These are phyloP conservation scores for Phocides pigmalion DNA, from an alignment of 1,140 invertebrate genomes.

Conservation along the genomic window DNA sequence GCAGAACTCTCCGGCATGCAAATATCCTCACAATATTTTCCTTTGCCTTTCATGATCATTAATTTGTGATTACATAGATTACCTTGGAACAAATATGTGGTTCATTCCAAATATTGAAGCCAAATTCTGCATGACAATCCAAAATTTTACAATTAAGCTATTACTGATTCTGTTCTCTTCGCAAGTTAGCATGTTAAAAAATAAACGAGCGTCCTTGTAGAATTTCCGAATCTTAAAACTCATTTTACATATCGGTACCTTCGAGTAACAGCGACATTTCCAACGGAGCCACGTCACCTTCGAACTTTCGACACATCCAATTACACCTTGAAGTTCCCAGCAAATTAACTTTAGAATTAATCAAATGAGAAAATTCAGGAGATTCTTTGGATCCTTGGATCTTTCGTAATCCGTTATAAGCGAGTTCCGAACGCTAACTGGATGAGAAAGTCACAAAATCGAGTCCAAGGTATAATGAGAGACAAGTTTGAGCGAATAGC, in stretches of 20 bases:
- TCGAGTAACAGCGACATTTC: constrained; percentile 1
- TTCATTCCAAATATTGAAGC: too few species aligned
- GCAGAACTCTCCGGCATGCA: too few species aligned
- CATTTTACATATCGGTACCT: background rate
- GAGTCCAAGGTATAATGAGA: constrained; percentile 44
- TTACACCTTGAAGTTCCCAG: constrained; percentile 25
- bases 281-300: constrained; percentile 9
- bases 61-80: too few species aligned
- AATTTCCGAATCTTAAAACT: background rate
- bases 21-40: too few species aligned
- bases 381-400: constrained; percentile 21
- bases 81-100: too few species aligned
- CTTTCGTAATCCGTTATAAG: constrained; percentile 30
- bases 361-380: constrained; percentile 34
- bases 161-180: too few species aligned
- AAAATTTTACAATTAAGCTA: too few species aligned
- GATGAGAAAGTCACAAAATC: constrained; percentile 38
- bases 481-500: constrained; percentile 39
- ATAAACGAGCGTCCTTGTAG: too few species aligned
- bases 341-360: constrained; percentile 33
- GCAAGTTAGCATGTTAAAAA: too few species aligned
- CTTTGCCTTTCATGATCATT: too few species aligned
- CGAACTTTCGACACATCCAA: constrained; percentile 33
- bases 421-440: constrained; percentile 29
- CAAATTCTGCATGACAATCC: too few species aligned